phyloP scores from a whole-genome alignment of 92 coral and sea anemone species.

The Anthopleura xanthogrammica region DNA sequence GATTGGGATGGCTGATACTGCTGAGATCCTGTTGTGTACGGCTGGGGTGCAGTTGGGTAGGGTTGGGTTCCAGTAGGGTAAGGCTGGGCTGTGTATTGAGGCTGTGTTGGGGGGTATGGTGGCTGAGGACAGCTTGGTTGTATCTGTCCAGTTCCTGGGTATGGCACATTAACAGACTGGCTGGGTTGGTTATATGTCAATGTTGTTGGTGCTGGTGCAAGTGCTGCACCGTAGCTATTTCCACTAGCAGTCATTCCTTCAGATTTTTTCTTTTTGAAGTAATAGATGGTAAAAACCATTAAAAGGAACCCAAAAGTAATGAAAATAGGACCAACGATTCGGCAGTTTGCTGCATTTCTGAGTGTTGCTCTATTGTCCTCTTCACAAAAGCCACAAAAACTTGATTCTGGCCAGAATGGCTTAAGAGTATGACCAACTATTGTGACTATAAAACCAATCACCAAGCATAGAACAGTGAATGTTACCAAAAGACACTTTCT shows the following conservation, averaged over 20 bases:
- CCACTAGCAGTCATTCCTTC: slow-evolving; percentile 22
- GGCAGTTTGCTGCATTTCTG: slow-evolving; percentile 46
- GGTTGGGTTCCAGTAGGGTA: not conserved
- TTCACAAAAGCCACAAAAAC: slow-evolving; percentile 63
- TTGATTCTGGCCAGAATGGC: slow-evolving; percentile 65
- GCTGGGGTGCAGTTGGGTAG: not conserved
- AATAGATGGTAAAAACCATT: slow-evolving; percentile 17
- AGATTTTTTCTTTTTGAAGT: slow-evolving; percentile 19
- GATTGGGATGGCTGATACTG: not conserved
- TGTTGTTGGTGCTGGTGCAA: slow-evolving; percentile 6
- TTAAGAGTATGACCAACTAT: slow-evolving; percentile 59
- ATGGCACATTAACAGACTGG: slow-evolving; percentile 10
- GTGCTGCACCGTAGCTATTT: too few species aligned
- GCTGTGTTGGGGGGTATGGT: slow-evolving; percentile 20
- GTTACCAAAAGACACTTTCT: slow-evolving; percentile 42
- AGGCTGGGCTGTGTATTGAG: slow-evolving; percentile 8
- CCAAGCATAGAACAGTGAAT: slow-evolving; percentile 41
- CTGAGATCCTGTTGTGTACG: not conserved
- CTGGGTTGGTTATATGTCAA: slow-evolving; percentile 23
- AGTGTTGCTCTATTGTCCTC: slow-evolving; percentile 42
- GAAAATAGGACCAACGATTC: slow-evolving; percentile 62
- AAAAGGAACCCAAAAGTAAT: slow-evolving; percentile 42
- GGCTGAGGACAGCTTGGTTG: slow-evolving; percentile 22
- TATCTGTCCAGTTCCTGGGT: slow-evolving; percentile 18
- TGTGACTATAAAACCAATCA: slow-evolving; percentile 54